Evolutionary conservation across 92 coral and sea anemone species (phyloP), one percentile per base, ranked within the genome.

Genomic region (Diadumene lineata): DNA sequence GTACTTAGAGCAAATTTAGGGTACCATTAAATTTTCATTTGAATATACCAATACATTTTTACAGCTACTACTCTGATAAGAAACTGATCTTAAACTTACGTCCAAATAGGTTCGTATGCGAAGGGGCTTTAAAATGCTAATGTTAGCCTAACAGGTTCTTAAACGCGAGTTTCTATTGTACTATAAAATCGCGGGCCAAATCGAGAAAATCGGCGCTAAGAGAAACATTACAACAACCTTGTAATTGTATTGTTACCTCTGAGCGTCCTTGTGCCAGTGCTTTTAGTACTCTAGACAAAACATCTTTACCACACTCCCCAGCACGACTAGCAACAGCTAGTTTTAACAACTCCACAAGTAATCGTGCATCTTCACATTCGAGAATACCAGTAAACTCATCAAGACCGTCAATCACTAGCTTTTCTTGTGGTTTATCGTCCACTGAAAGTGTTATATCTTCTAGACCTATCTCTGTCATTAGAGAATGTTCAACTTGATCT

Each of bases 281-380:
- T 64, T 81, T 86, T 27, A 94, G 79, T 17, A 94, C 97, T 23
- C 80, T 78, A 19, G 98, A 92, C 64, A 94, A 53, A 33, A 90
- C 93, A 8, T 92, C 92, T 38, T 79, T 86, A 15, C 98, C 98
- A 44, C 69, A 77, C 34, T 92, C 96, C 56, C 97, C 97, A n/a
- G 98, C 89, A 62, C 98, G 80, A 72, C 80, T 87, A 22, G 98
- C 97, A 1, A 94, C 97, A 56, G 98, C 98, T 31, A 94, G 82
- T 79, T 92, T 94, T 31, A 94, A 76, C 25, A 94, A 79, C 79
- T 94, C 97, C 26, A 94, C 98, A 17, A 94, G 73, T 60, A 94
- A 66, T 82, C 97, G 87, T 13, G 98, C 92, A 69, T 94, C 98
- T 62, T 92, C 93, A 10, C 79, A 86, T 23, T 88, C 97, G 46